A percentile compares a stretch with the other conserved stretches of the same genome.
These are phyloP conservation scores for Daktulosphaira vitifoliae DNA, from an alignment of 1,140 invertebrate genomes.

Conservation along the genomic window DNA sequence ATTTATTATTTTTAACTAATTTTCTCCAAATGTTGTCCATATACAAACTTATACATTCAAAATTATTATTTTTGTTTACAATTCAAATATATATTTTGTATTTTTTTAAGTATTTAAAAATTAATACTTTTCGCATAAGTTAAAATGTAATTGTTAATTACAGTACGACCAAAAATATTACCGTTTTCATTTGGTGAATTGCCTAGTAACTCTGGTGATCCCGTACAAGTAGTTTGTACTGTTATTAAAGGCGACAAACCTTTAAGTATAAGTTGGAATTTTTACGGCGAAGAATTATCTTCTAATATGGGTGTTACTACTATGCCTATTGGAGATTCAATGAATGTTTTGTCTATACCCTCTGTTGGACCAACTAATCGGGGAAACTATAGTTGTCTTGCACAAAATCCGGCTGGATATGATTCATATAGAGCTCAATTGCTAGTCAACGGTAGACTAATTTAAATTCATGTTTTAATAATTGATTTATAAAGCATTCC, in stretches of 20 bases:
- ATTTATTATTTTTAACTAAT: neutral
- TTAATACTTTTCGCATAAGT: too few relatives aligned
- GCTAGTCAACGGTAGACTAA: constrained; percentile 28
- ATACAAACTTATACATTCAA: neutral
- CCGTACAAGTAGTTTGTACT: constrained; percentile 60
- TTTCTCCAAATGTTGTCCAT: neutral
- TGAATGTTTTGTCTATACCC: constrained; percentile 49
- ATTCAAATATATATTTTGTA: neutral
- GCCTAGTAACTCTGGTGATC: constrained; percentile 50
- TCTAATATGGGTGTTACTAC: constrained; percentile 37
- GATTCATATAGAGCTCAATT: constrained; percentile 47
- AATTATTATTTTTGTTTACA: neutral
- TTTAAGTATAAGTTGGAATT: constrained; percentile 56
- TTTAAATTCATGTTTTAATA: constrained; percentile 10
- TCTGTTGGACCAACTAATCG: constrained; percentile 52
- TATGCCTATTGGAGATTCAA: constrained; percentile 43
- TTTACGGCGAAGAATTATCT: constrained; percentile 32
- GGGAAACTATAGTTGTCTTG: constrained; percentile 69
- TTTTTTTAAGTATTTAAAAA: neutral
- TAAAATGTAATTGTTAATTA: too few relatives aligned
- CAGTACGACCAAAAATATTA: constrained; percentile 47
- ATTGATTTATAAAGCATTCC: neutral
- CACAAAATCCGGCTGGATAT: constrained; percentile 48
- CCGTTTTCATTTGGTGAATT: constrained; percentile 48
- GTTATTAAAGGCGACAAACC: constrained; percentile 60